A percentile compares a stretch with the other conserved stretches of the same genome.
Conservation (phyloP, 2,113 vertebrate genomes). For the Puffinus mauretanicus region DNA sequence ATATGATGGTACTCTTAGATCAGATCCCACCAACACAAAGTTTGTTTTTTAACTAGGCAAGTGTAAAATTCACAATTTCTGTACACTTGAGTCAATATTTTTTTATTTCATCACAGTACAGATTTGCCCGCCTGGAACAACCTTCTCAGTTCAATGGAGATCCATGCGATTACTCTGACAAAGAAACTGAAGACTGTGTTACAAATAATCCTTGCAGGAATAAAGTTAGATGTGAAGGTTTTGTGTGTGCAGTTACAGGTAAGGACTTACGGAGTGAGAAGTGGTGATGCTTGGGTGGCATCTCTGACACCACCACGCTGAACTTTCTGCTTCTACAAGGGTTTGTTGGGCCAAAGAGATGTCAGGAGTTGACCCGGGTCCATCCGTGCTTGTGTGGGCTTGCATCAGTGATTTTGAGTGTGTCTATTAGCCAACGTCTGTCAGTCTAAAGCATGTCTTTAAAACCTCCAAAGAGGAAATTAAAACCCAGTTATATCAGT, state of each 20-base stretch:
- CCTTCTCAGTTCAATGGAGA: slow-evolving; percentile 88
- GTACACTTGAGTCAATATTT: neutral
- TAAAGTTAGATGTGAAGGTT: slow-evolving; percentile 84
- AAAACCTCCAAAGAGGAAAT: neutral
- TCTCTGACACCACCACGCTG: neutral
- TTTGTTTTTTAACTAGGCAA: slow-evolving; percentile 11
- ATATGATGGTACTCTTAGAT: neutral
- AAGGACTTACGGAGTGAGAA: neutral
- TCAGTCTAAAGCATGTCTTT: neutral
- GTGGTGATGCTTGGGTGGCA: neutral
- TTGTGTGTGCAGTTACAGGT: slow-evolving; percentile 87
- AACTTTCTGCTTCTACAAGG: neutral
- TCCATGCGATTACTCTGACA: slow-evolving; percentile 74
- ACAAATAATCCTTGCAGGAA: slow-evolving; percentile 75
- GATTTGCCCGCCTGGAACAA: slow-evolving; percentile 77
- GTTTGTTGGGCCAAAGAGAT: neutral
- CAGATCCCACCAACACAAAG: neutral
- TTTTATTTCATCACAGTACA: slow-evolving; percentile 77
- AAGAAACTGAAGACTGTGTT: slow-evolving; percentile 80
- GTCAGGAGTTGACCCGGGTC: neutral
- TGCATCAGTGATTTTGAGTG: neutral
- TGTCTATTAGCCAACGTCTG: neutral
- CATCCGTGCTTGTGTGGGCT: neutral
- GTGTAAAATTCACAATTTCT: neutral
- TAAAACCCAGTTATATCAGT: neutral